Base-by-base conservation (phyloP, 2,113 vertebrate species). In the Anarrhichthys ocellatus region DNA sequence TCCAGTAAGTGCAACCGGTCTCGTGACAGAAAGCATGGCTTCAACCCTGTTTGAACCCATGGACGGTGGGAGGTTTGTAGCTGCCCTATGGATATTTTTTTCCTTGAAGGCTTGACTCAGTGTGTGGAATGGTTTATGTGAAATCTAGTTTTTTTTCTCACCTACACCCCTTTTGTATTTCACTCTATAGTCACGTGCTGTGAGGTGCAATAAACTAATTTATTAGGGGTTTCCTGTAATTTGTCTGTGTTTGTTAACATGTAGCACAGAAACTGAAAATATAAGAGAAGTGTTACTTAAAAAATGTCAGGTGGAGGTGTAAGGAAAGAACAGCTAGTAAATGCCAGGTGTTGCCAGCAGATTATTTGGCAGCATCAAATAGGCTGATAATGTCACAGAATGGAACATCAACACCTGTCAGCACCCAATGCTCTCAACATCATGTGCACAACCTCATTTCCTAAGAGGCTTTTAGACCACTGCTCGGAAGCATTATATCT, bases 21-120 rank as follows among this genome's bases (percentile, higher is more conserved):
- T 44, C 2, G 72, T 87, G 68, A 81, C 62, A 83, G 70, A 62
- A 68, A 73, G 79, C 77, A 61, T 61, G 81, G 80, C 73, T 59
- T 75, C 52, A 66, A 44, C 59, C 42, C 42, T 32, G 52, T 73
- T 71, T 74, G 42, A 44, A 13, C 4, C 10, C 13, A 75, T 1
- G 58, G 22, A 75, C 3, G 44, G 62, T 63, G 27, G 13, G 44
- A 71, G 9, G 17, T 62, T 13, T 70, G 6, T 32, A 18, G 38
- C 4, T 46, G 24, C 5, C 1, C 6, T 29, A 7, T 52, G 15
- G 54, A 76, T 4, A 76, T 66, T 54, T 56, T 17, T 70, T 52
- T 14, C 62, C 15, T 29, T 22, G n/a, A 36, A 44, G 24, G 64
- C 17, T 6, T 7, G 32, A 32, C 59, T 61, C 20, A 75, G 62